phyloP scores from a whole-genome alignment of 2,113 vertebrate genomes.

The Anseranas semipalmata region DNA sequence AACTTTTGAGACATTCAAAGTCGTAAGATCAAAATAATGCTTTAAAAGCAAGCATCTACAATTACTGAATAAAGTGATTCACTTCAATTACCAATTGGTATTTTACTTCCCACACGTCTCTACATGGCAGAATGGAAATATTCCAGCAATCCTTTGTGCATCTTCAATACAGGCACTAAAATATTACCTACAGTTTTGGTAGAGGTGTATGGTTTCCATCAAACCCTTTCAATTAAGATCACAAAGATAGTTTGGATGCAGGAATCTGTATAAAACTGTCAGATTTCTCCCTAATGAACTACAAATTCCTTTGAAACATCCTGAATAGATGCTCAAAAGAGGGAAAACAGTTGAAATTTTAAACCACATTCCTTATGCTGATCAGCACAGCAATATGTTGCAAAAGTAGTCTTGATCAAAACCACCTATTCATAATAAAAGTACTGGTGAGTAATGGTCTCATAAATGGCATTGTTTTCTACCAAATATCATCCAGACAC shows the following conservation, averaged over 20 bases:
- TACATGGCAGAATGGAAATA: background rate
- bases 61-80: background rate
- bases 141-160: background rate
- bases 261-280: background rate
- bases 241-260: background rate
- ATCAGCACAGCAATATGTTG: background rate
- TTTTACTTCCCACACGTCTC: slow-evolving; percentile 1
- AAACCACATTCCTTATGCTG: background rate
- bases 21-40: background rate
- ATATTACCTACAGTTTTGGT: background rate
- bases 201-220: background rate
- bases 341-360: background rate
- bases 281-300: background rate
- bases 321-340: background rate
- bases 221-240: background rate
- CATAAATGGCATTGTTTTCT: background rate
- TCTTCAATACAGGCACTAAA: background rate
- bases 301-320: background rate
- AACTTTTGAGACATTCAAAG: background rate
- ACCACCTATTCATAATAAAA: background rate
- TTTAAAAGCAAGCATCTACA: background rate
- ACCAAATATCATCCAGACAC: background rate
- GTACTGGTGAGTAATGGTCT: background rate
- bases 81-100: background rate
- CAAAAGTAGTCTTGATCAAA: background rate